Evolutionary conservation across 2,113 vertebrate genomes (phyloP).

Genomic region (Caranx ignobilis): DNA sequence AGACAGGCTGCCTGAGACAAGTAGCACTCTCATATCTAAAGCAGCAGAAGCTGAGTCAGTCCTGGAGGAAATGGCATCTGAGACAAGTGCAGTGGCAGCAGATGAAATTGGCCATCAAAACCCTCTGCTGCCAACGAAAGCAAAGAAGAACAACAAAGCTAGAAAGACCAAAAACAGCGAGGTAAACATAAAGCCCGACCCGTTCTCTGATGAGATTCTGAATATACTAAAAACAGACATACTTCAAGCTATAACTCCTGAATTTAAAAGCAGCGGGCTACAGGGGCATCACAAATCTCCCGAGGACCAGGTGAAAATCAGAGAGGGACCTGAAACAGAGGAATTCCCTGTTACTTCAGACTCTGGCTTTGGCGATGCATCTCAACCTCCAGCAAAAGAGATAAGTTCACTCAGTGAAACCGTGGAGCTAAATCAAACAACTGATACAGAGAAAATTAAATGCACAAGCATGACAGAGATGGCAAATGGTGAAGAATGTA

Average conservation of each 20-base stretch:
- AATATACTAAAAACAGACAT: slow-evolving; percentile 84
- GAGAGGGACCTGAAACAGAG: slow-evolving; percentile 48
- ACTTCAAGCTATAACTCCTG: slow-evolving; percentile 74
- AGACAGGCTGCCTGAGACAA: slow-evolving; percentile 68
- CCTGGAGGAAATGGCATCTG: slow-evolving; percentile 65
- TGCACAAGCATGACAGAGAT: slow-evolving; percentile 38
- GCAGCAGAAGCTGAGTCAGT: slow-evolving; percentile 61
- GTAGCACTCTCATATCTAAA: slow-evolving; percentile 61
- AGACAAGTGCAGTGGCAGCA: slow-evolving; percentile 52
- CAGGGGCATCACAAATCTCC: slow-evolving; percentile 56
- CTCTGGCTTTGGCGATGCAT: slow-evolving; percentile 37
- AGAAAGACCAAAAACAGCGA: slow-evolving; percentile 77
- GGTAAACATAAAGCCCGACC: slow-evolving; percentile 45
- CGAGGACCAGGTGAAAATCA: slow-evolving; percentile 56
- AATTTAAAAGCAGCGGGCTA: slow-evolving; percentile 73
- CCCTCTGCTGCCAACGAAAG: slow-evolving; percentile 57
- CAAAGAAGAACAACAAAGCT: slow-evolving; percentile 78
- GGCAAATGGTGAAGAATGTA: slow-evolving; percentile 42
- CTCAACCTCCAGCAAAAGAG: slow-evolving; percentile 43
- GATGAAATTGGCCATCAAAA: slow-evolving; percentile 63
- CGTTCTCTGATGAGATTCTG: slow-evolving; percentile 75
- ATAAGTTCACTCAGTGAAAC: slow-evolving; percentile 39
- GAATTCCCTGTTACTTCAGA: slow-evolving; percentile 51
- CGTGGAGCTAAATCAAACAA: slow-evolving; percentile 38
- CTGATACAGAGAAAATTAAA: slow-evolving; percentile 56